phyloP scores from a whole-genome alignment of 2,113 vertebrate species.

The Gopherus flavomarginatus region DNA sequence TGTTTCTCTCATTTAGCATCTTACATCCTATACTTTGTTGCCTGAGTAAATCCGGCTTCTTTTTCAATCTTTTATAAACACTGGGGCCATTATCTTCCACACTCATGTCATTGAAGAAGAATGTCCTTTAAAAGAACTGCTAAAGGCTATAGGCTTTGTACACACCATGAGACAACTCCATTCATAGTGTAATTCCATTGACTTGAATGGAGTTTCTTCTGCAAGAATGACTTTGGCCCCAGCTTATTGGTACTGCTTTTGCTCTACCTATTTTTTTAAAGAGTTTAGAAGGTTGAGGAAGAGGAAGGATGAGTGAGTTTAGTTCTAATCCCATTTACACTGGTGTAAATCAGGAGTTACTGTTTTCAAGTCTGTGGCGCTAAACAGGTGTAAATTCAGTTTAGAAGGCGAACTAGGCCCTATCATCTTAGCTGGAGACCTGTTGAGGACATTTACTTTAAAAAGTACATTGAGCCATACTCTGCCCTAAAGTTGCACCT shows the following conservation, averaged over 20 bases:
- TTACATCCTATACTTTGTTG: background rate
- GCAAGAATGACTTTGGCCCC: background rate
- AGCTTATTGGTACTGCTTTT: conserved; percentile 29
- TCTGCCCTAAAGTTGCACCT: background rate
- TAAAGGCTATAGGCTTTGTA: conserved; percentile 21
- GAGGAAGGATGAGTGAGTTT: background rate
- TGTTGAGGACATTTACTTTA: background rate
- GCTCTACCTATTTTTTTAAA: conserved; percentile 33
- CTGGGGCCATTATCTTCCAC: background rate
- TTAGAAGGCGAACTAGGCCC: background rate
- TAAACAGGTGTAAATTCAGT: background rate
- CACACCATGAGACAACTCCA: background rate
- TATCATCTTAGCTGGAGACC: background rate
- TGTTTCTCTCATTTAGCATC: background rate
- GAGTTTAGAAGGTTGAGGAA: conserved; percentile 13
- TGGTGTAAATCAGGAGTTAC: background rate
- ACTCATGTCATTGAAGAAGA: conserved; percentile 25
- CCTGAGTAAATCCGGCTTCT: background rate
- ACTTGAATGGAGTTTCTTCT: conserved; percentile 9
- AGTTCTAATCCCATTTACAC: background rate
- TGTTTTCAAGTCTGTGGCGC: background rate
- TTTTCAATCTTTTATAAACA: background rate
- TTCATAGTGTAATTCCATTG: background rate
- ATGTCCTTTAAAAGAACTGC: conserved; percentile 34
- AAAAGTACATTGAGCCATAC: background rate